phyloP scores from a whole-genome alignment of 2,888 invertebrate species.

The Hemicrepidius hirtus region DNA sequence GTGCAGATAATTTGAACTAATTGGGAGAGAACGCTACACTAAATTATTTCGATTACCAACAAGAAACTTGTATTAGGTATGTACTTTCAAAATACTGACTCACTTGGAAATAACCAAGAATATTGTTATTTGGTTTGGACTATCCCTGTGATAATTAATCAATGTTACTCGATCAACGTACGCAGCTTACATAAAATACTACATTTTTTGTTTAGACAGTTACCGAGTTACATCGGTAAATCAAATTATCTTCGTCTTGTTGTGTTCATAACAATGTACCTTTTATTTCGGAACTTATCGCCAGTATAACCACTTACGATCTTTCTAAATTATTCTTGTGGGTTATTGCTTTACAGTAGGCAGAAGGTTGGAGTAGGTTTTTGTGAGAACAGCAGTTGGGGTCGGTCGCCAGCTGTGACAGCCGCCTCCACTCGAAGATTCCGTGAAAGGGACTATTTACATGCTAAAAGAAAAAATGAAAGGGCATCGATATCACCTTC shows the following conservation, averaged over 20 bases:
- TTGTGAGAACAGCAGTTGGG: slow-evolving; percentile 50
- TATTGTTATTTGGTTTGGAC: too few relatives aligned
- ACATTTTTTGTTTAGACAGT: too few relatives aligned
- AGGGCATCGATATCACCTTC: slow-evolving; percentile 35
- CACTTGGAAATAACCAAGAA: too few relatives aligned
- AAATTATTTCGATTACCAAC: too few relatives aligned
- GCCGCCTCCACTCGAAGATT: slow-evolving; percentile 43
- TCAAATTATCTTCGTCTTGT: not conserved
- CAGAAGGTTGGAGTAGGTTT: slow-evolving; percentile 44
- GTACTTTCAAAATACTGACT: too few relatives aligned
- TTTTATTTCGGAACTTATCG: not conserved
- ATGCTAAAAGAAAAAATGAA: slow-evolving; percentile 47
- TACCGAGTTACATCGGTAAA: not conserved
- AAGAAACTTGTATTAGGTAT: too few relatives aligned
- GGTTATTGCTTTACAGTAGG: slow-evolving; percentile 45
- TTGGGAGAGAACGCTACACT: too few relatives aligned
- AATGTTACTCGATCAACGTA: too few relatives aligned
- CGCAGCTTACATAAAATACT: too few relatives aligned
- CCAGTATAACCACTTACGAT: slow-evolving; percentile 23
- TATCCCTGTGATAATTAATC: too few relatives aligned
- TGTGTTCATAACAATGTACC: not conserved
- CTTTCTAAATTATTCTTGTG: slow-evolving; percentile 42
- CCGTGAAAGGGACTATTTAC: slow-evolving; percentile 52
- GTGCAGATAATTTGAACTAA: too few relatives aligned
- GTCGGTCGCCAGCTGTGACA: slow-evolving; percentile 48